Conservation (phyloP, 2,888 invertebrate species). For the Syrphus vitripennis region DNA sequence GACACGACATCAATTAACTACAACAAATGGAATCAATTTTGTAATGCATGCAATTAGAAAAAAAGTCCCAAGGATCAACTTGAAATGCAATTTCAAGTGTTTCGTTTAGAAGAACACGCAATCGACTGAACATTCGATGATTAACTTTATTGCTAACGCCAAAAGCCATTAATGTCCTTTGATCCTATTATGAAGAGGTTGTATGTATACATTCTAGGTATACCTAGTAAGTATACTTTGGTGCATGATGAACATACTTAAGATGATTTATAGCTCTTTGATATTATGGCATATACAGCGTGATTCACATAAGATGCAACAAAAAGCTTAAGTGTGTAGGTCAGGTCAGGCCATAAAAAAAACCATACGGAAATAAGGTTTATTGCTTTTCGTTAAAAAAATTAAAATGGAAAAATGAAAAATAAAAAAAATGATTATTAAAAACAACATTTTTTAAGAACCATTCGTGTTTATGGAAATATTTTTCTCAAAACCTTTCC, state of each 20-base stretch:
- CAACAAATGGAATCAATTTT: conserved; percentile 61
- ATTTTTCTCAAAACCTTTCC: too few relatives aligned
- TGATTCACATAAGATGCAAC: too few relatives aligned
- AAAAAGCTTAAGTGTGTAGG: too few relatives aligned
- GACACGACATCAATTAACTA: conserved; percentile 53
- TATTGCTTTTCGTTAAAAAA: too few relatives aligned
- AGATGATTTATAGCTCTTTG: conserved; percentile 44
- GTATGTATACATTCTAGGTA: neutral
- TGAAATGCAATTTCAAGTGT: conserved; percentile 62
- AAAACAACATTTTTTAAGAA: too few relatives aligned
- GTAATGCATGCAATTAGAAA: conserved; percentile 61
- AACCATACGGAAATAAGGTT: too few relatives aligned
- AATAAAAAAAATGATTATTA: too few relatives aligned
- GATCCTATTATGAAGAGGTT: conserved; percentile 22
- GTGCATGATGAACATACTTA: conserved; percentile 29
- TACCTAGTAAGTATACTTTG: neutral
- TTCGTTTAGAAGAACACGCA: conserved; percentile 47
- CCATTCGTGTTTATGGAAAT: too few relatives aligned
- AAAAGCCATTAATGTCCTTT: conserved; percentile 38
- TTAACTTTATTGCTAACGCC: conserved; percentile 52
- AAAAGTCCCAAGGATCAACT: conserved; percentile 21
- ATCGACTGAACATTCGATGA: conserved; percentile 43
- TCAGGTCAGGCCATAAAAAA: too few relatives aligned
- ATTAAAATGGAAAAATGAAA: too few relatives aligned
- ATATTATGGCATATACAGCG: conserved; percentile 24